Base-by-base conservation (phyloP, 2,888 invertebrate genomes). In the Luperina testacea region DNA sequence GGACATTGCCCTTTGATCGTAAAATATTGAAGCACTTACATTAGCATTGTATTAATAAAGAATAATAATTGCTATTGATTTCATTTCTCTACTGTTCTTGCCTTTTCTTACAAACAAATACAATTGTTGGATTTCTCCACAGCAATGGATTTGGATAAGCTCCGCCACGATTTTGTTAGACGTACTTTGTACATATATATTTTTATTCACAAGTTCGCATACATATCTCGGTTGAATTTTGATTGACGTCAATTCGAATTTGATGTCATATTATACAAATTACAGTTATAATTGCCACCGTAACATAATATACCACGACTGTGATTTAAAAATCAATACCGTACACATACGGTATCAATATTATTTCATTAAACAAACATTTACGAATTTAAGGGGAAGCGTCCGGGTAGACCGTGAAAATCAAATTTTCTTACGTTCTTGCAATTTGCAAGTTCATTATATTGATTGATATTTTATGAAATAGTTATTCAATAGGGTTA, bases 1-100 rank as follows among this genome's bases (percentile, higher is more conserved):
- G 88, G 81, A 53, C 84, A 64, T 82, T 87, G 89, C 83, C 77
- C 89, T 77, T 64, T 73, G 75, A 61, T 77, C 75, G 64, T 80
- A 79, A 72, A 82, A 78, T 76, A 85, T 85, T 59, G 74, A 51
- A 73, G 53, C 53, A n/a, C 70, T 63, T 68, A 38, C 48, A 83
- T 86, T 74, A 73, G 71, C 64, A 83, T 79, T 74, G 38, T 72
- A 71, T 77, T 75, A 74, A 72, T 80, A 75, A n/a, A 48, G 27
- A 74, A 84, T 74, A 27, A 70, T 77, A 61, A 27, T 77, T 65
- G 20, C 17, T 63, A 42, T 61, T 72, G 59, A 48, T 80, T 51
- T 61, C 13, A 51, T 20, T 61, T 75, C 17, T 53, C 3, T 38
- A 53, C 0, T 20, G 48, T 48, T 48, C 2, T 53, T 53, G 53